Percentiles rank a stretch among this genome's conserved stretches.
Conservation (phyloP, 2,888 invertebrate species). For the Steromphala cineraria region DNA sequence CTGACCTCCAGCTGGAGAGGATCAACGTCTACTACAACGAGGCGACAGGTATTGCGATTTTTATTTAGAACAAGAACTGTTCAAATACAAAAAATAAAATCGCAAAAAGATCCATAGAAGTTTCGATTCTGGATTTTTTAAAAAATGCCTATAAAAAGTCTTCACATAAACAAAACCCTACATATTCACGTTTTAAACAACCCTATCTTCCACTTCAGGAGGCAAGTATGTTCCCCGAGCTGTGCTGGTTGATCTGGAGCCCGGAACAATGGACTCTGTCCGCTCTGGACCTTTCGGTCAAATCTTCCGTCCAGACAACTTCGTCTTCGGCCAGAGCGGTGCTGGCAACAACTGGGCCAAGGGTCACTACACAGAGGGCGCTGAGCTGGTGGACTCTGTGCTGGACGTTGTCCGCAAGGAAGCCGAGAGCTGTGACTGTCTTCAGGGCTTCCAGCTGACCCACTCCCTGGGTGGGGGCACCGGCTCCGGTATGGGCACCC, state of each 20-base stretch:
- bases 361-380: conserved; percentile 73
- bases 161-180: too few species aligned
- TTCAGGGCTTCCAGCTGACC: conserved; percentile 74
- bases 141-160: too few species aligned
- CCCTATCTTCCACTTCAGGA: conserved; percentile 36
- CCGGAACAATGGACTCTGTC: conserved; percentile 97
- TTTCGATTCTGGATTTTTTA: too few species aligned
- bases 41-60: too few species aligned
- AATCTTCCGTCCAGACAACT: conserved; percentile 96
- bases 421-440: conserved; percentile 72
- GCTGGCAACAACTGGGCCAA: conserved; percentile 71
- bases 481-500: conserved; percentile 91
- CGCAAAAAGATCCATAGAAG: too few species aligned
- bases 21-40: too few species aligned
- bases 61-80: too few species aligned
- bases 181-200: too few species aligned
- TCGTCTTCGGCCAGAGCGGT: conserved; percentile 81
- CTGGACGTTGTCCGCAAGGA: conserved; percentile 73
- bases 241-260: conserved; percentile 93
- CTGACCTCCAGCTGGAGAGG: too few species aligned
- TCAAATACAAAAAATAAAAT: too few species aligned
- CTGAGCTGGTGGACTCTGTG: conserved; percentile 73
- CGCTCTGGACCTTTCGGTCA: conserved; percentile 93
- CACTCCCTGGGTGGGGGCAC: conserved; percentile 90
- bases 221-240: conserved; percentile 95